Conservation (phyloP, 1,140 invertebrate species). For the Pachypeltis micranthus region DNA sequence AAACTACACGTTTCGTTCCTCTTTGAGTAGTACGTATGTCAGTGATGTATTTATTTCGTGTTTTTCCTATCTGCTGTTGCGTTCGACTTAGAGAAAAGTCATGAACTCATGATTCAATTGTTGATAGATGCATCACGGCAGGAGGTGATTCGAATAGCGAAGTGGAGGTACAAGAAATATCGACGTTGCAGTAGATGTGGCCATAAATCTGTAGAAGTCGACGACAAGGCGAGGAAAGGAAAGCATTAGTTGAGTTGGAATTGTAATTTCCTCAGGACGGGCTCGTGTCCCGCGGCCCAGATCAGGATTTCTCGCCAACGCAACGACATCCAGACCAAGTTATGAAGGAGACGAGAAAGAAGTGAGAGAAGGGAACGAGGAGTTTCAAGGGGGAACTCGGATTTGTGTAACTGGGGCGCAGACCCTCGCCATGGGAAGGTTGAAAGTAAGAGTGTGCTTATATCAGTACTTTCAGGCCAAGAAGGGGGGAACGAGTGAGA, state of each 20-base stretch:
- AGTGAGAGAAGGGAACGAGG: background rate
- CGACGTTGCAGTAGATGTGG: too few relatives aligned
- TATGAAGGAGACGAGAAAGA: constrained; percentile 6
- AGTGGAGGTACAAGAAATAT: too few relatives aligned
- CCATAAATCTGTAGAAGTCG: too few relatives aligned
- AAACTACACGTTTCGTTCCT: too few relatives aligned
- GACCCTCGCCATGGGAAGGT: background rate
- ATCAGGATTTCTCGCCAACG: background rate
- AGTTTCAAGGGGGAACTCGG: background rate
- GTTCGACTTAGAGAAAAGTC: too few relatives aligned
- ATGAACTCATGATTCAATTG: too few relatives aligned
- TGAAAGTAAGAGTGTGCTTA: constrained; percentile 3
- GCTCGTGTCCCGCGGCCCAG: background rate
- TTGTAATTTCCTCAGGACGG: background rate
- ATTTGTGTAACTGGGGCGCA: constrained; percentile 4
- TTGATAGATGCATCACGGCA: too few relatives aligned
- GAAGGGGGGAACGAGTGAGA: background rate
- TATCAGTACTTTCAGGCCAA: constrained; percentile 4
- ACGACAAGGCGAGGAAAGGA: too few relatives aligned
- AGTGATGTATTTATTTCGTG: too few relatives aligned
- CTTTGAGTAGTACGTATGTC: too few relatives aligned
- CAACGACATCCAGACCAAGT: background rate
- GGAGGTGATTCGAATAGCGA: too few relatives aligned
- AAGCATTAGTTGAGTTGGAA: background rate
- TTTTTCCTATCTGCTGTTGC: too few relatives aligned